phyloP scores from a whole-genome alignment of 1,140 invertebrate genomes.

The Bombus sylvicola region DNA sequence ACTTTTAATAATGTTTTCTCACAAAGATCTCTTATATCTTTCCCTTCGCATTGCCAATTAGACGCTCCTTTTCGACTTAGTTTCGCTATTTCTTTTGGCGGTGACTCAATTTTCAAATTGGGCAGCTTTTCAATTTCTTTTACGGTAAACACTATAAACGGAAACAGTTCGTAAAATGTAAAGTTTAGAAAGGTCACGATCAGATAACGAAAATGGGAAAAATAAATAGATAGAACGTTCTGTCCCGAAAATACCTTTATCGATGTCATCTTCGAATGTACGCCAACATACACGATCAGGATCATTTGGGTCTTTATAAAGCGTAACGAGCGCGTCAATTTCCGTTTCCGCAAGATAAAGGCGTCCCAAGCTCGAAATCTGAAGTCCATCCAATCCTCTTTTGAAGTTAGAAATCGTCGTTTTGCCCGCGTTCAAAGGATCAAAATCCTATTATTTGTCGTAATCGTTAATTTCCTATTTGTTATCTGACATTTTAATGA shows the following conservation, averaged over 20 bases:
- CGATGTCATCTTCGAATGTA: slow-evolving; percentile 88
- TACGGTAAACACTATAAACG: slow-evolving; percentile 85
- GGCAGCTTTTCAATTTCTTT: slow-evolving; percentile 87
- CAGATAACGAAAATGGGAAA: background rate
- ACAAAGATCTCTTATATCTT: slow-evolving; percentile 80
- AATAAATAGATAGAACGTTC: background rate
- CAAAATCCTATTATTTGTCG: slow-evolving; percentile 83
- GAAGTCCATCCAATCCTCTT: slow-evolving; percentile 85
- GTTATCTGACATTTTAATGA: background rate
- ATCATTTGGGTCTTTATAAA: slow-evolving; percentile 87
- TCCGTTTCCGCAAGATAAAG: slow-evolving; percentile 84
- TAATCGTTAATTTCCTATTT: background rate
- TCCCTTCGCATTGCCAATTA: slow-evolving; percentile 81
- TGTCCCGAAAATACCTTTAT: slow-evolving; percentile 82
- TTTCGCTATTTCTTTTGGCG: slow-evolving; percentile 80
- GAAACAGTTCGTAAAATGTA: background rate
- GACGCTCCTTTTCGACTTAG: slow-evolving; percentile 79
- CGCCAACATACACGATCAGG: slow-evolving; percentile 86
- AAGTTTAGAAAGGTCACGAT: background rate
- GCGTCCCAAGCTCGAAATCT: slow-evolving; percentile 83
- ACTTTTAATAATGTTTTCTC: slow-evolving; percentile 83
- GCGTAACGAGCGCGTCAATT: slow-evolving; percentile 83
- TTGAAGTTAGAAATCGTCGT: slow-evolving; percentile 86
- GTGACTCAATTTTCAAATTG: slow-evolving; percentile 78
- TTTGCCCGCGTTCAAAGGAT: slow-evolving; percentile 85